These are phyloP conservation scores for Psilopsiagon aymara DNA, from an alignment of 2,113 vertebrate species.

Conservation along the genomic window DNA sequence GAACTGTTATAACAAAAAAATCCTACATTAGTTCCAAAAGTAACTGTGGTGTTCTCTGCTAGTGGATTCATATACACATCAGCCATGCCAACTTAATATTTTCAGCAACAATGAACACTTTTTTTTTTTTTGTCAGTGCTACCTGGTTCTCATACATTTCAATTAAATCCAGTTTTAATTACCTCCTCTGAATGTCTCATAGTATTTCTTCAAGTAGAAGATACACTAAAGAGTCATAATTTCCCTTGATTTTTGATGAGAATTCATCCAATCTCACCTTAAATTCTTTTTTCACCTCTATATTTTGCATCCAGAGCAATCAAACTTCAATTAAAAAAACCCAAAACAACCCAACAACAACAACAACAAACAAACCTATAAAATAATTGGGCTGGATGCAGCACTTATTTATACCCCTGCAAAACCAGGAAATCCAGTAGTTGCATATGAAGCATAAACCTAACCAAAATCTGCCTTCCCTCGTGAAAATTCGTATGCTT, in stretches of 20 bases:
- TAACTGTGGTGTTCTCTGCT: background rate
- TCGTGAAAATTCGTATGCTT: background rate
- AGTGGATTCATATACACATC: background rate
- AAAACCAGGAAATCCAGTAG: background rate
- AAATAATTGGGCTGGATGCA: background rate
- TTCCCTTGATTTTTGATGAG: background rate
- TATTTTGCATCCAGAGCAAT: background rate
- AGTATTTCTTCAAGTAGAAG: background rate
- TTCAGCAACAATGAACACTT: background rate
- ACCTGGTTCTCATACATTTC: background rate
- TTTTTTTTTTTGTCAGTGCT: background rate
- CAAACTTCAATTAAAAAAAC: background rate
- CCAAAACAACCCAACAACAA: no score
- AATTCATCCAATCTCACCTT: background rate
- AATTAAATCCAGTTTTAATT: slow-evolving; percentile 20
- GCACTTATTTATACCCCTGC: background rate
- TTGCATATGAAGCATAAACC: background rate
- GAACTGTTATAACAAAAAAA: background rate
- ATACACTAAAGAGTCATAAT: background rate
- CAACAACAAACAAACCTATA: background rate
- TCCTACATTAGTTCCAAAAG: background rate
- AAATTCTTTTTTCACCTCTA: background rate
- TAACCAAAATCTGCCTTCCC: background rate
- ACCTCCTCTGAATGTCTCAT: background rate
- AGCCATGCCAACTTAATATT: background rate